Evolutionary conservation across 2,888 invertebrate species (phyloP), one percentile per base, ranked within the genome.

Genomic region (Synanthedon formicaeformis): DNA sequence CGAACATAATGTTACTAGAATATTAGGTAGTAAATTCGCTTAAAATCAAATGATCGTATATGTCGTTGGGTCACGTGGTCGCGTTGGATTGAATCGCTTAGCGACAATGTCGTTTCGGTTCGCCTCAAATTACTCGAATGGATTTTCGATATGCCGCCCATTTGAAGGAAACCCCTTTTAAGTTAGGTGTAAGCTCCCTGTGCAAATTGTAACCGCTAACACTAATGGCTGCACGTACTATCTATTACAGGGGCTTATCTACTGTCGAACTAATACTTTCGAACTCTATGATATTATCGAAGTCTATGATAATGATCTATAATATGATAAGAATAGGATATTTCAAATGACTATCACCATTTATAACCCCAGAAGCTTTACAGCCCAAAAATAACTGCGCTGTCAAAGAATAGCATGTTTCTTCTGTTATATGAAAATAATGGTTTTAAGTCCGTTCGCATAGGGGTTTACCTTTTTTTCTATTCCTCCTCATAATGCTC

Each of bases 121-220:
- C 69, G 67, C 82, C 82, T 77, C 81, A 81, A 83, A 83, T 83
- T 81, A 83, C 82, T 67, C 63, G 68, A 78, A 82, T 81, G 74
- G 77, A 70, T 79, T 81, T 78, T 77, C 82, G 75, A 84, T 82
- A 80, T 73, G 81, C 75, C 77, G 68, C 72, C 71, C 71, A 74
- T 78, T 78, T 67, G 60, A 66, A 60, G 64, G 62, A 57, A 64
- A 69, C 66, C 71, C 75, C 75, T 75, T 77, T 76, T 73, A 73
- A 72, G 67, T 71, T 69, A 67, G 65, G 65, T 66, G 62, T 63
- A 67, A 66, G 67, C 63, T 60, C 63, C 60, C 61, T 54, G 60
- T 56, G 60, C 68, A 73, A 73, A 74, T 74, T 73, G 74, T 69
- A 66, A 69, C 68, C 69, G 62, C 65, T 67, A 65, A 54, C 56